Evolutionary conservation across 2,888 invertebrate species (phyloP).

Genomic region (Oscheius sp.): DNA sequence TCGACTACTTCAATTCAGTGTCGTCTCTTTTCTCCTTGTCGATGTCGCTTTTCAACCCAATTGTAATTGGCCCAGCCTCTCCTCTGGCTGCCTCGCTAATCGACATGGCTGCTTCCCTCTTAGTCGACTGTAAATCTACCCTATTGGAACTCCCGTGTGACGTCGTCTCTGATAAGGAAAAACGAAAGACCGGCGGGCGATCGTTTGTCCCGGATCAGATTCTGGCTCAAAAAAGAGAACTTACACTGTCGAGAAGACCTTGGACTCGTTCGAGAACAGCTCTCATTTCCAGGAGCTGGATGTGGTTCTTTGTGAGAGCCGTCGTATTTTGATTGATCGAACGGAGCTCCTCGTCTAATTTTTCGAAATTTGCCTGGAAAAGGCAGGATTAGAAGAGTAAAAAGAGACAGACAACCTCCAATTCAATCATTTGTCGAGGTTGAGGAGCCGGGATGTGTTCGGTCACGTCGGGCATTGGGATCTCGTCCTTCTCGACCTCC

Average conservation of each 20-base stretch:
- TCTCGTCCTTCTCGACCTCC: conserved; percentile 56
- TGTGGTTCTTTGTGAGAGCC: conserved; percentile 58
- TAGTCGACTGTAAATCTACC: conserved; percentile 48
- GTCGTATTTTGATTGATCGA: conserved; percentile 61
- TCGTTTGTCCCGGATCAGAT: conserved; percentile 13
- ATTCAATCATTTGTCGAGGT: conserved; percentile 65
- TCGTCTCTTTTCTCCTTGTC: conserved; percentile 55
- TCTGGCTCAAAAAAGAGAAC: neutral
- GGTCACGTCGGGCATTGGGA: conserved; percentile 56
- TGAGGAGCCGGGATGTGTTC: conserved; percentile 63
- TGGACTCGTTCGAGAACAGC: conserved; percentile 65
- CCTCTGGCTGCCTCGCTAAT: conserved; percentile 63
- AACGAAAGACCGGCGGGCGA: conserved; percentile 32
- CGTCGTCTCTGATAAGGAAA: conserved; percentile 12
- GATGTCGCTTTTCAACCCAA: conserved; percentile 45
- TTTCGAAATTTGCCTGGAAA: conserved; percentile 64
- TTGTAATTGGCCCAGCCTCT: conserved; percentile 51
- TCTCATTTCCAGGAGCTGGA: conserved; percentile 62
- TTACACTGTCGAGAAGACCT: conserved; percentile 55
- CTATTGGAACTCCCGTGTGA: conserved; percentile 1
- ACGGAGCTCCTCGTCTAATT: conserved; percentile 66
- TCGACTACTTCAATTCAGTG: conserved; percentile 52
- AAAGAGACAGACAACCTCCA: too few species aligned
- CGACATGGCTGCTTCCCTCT: conserved; percentile 60
- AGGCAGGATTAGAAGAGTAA: too few species aligned